These are phyloP conservation scores for Megalurothrips usitatus DNA, from an alignment of 2,888 invertebrate genomes.

Conservation along the genomic window DNA sequence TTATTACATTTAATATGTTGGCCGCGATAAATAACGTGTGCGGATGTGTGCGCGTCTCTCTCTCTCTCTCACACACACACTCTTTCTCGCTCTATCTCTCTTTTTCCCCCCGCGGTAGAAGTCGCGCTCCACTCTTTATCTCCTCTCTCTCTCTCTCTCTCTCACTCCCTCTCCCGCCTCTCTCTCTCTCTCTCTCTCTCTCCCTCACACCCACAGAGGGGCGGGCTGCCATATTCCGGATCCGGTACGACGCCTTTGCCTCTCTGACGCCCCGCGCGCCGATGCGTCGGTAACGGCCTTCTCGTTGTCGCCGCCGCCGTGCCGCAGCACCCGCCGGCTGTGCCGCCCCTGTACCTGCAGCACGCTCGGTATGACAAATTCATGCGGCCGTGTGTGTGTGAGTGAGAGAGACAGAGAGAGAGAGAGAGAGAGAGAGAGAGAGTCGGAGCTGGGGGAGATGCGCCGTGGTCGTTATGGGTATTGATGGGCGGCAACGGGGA, in stretches of 20 bases:
- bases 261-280: too few relatives aligned
- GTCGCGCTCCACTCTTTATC: too few relatives aligned
- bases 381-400: not conserved
- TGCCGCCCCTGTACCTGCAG: too few relatives aligned
- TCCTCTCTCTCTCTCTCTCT: not conserved
- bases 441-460: not conserved
- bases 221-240: not conserved
- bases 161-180: not conserved
- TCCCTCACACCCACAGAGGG: not conserved
- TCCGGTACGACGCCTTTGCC: too few relatives aligned
- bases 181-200: conserved; percentile 7
- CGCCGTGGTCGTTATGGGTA: not conserved
- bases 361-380: not conserved
- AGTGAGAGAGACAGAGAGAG: not conserved
- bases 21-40: not conserved
- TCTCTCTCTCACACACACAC: not conserved
- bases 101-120: not conserved
- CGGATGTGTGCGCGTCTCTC: not conserved
- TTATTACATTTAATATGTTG: conserved; percentile 18
- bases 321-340: too few relatives aligned
- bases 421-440: conserved; percentile 2
- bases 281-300: too few relatives aligned
- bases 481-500: not conserved
- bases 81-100: not conserved
- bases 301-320: too few relatives aligned